Evolutionary conservation across 2,888 invertebrate genomes (phyloP), one percentile per base, ranked within the genome.

Genomic region (Parelbella ahira): DNA sequence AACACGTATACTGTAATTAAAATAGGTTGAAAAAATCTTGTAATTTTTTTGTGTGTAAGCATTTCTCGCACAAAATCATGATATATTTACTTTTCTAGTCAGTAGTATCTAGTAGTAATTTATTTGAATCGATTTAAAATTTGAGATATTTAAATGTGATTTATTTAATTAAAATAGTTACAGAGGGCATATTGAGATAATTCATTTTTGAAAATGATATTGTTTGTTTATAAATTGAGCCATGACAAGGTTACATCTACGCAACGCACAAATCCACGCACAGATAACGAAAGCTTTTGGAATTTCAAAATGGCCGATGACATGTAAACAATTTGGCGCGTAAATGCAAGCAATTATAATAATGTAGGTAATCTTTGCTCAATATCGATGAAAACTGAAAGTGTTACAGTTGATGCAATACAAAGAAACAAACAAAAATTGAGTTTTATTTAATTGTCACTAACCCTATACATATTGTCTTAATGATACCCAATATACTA

Each of bases 361-460:
- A 86, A 86, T 82, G 86, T 87, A 87, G 86, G 83, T 82, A 81
- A 84, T 80, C 81, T 81, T 87, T 86, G 86, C 86, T 86, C 86
- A 87, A 87, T 81, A 84, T 71, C 79, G 79, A 86, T 67, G 82
- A 83, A 81, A 80, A 84, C 82, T 82, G 83, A 84, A 83, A 78
- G 78, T 84, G 87, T 86, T 86, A 87, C 84, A 86, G 82, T 86
- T 86, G 81, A 86, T 76, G 84, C 86, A 86, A 86, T 87, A 86
- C 86, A 87, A 86, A 81, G 72, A 80, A 83, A 84, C 81, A 84
- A 84, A 84, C 75, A 75, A 72, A 1, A 74, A 38, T 82, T 77
- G 83, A 53, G 71, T 84, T 86, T 87, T 78, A 84, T 84, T 86
- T 80, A 49, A 50, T 56, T n/a, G n/a, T n/a, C n/a, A n/a, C n/a